Evolutionary conservation across 2,888 invertebrate species (phyloP), one percentile per base, ranked within the genome.

Genomic region (Tanytarsus gracilentus): DNA sequence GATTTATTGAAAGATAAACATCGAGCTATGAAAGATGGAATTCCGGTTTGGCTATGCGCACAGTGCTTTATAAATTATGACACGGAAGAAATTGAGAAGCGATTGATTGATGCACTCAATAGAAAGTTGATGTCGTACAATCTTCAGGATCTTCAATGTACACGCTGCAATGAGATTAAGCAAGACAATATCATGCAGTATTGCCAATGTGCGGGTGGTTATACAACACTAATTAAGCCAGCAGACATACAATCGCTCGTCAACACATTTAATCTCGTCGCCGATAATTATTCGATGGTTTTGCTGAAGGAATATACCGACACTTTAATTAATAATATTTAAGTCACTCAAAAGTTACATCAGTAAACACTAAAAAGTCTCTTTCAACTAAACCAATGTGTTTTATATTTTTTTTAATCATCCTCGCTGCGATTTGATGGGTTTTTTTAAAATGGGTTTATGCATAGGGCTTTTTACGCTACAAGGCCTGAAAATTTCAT

Each of bases 101-200:
- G 83, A 44, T 78, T 97, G 53, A 77, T 94, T 3, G 90, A 92
- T 69, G 82, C 83, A 11, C 76, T 95, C 62, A 87, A 88, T 70
- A 79, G 86, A 16, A 88, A 88, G 67, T 81, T 88, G 27, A 86
- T 95, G 84, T 86, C 88, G 1, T 94, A 84, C 69, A 84, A 86
- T 18, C 76, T 98, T 44, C 98, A 99, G 75, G 99, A 99, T 75
- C 78, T 96, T 63, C 82, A 86, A 66, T 99, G 98, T 70, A 75
- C 74, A 23, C 86, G 93, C 68, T 99, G 98, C 72, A 80, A 82
- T 66, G 86, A 88, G 84, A 86, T 95, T 33, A 95, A 95, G 76
- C 80, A 86, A 65, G 89, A 88, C 66, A 94, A 95, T 70, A 76
- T 95, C 67, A 79, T 83, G 0, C 76, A 78, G 49, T 83, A 84